phyloP scores from a whole-genome alignment of 2,797 vertebrate species.

The Acrossocheilus wenchowensis region DNA sequence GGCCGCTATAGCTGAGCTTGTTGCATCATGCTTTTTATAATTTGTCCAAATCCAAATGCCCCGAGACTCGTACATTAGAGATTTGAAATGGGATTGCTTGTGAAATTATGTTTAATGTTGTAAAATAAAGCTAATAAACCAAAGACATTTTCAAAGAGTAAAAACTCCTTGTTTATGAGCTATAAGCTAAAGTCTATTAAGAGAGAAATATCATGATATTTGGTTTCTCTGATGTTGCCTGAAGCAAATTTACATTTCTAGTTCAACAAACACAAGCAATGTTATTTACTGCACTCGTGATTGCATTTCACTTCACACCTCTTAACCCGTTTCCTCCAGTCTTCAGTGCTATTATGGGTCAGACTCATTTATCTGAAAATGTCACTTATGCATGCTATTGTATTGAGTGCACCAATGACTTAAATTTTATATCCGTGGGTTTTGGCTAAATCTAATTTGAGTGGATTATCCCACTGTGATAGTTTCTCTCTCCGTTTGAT shows the following conservation, averaged over 20 bases:
- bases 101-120: not conserved
- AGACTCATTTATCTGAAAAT: constrained; percentile 28
- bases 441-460: constrained; percentile 39
- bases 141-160: constrained; percentile 27
- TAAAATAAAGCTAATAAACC: constrained; percentile 18
- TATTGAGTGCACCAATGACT: constrained; percentile 15
- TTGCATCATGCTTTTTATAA: constrained; percentile 7
- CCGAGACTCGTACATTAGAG: not conserved
- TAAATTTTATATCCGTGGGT: constrained; percentile 30
- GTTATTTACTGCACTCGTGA: constrained; percentile 24
- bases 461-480: constrained; percentile 31
- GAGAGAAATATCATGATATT: constrained; percentile 19
- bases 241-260: constrained; percentile 13
- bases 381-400: constrained; percentile 18
- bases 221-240: not conserved
- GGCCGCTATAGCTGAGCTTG: not conserved
- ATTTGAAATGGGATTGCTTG: constrained; percentile 14
- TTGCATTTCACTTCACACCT: constrained; percentile 8
- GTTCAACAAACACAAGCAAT: constrained; percentile 13
- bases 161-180: constrained; percentile 12
- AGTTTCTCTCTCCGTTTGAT: constrained; percentile 8
- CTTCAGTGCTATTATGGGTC: not conserved
- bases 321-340: not conserved
- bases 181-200: not conserved
- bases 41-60: constrained; percentile 25